These are phyloP conservation scores for Platysteira castanea DNA, from an alignment of 2,113 vertebrate species.

Conservation along the genomic window DNA sequence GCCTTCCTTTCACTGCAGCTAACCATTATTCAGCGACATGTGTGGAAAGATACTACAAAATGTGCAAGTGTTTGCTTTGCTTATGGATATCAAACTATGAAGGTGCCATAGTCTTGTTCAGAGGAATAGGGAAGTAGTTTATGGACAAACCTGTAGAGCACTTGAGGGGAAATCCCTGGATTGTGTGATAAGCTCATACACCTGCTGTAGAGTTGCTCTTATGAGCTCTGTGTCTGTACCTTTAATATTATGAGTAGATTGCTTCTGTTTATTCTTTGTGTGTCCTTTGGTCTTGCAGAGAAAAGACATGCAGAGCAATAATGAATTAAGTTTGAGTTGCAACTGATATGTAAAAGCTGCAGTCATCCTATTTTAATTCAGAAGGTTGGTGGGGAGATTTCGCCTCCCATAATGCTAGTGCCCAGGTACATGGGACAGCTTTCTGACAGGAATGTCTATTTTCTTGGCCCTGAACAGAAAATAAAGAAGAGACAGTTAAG, in stretches of 20 bases:
- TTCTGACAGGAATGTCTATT: neutral
- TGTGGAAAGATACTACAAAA: neutral
- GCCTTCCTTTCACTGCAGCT: neutral
- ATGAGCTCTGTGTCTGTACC: accelerated
- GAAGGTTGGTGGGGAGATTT: neutral
- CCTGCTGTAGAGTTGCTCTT: neutral
- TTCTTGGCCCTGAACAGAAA: neutral
- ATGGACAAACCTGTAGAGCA: neutral
- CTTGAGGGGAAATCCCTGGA: neutral
- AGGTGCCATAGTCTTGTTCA: neutral
- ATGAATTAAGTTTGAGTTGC: neutral
- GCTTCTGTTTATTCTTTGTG: neutral
- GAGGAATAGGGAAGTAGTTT: neutral
- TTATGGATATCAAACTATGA: neutral
- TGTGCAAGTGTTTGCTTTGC: neutral
- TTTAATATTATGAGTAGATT: neutral
- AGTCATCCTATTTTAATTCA: neutral
- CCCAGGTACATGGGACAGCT: neutral
- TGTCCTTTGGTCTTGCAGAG: neutral
- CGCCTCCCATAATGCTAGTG: neutral
- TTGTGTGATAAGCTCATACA: neutral
- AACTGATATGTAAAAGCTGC: neutral
- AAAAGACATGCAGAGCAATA: neutral
- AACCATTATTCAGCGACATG: neutral
- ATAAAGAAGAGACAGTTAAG: neutral